Base-by-base conservation (phyloP, 2,888 invertebrate genomes). In the Caenorhabditis afra region DNA sequence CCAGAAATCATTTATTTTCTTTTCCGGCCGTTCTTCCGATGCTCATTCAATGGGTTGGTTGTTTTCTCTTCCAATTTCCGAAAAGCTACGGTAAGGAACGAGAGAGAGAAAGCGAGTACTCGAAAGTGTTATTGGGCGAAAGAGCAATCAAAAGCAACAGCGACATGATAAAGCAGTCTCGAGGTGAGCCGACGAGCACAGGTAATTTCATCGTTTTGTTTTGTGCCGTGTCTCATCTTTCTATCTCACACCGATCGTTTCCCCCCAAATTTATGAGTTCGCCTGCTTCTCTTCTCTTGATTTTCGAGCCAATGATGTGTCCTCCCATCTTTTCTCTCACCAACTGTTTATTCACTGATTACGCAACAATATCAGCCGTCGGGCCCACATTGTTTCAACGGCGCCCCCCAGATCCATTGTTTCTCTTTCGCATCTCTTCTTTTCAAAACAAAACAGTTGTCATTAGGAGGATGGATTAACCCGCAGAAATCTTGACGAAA, bases 371-470 rank as follows among this genome's bases (percentile, higher is more conserved):
- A 70, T 65, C 70, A 53, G 16, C 68, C 58, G 45, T 45, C 53
- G 37, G 16, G 22, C 53, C 66, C 41, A 76, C 41, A 76, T 53
- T 76, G 76, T 76, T 76, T 76, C 76, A 29, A 29, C 29, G 7
- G 11, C 52, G 35, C 5, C 39, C 16, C 16, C 55, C 47, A n/a
- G n/a, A 44, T 52, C 47, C 18, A 52, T 16, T 57, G 47, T 65
- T 64, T 73, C 58, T 65, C 55, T 18, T 45, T 61, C 29, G 16
- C 41, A 50, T 65, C 57, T 52, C 74, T 53, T 59, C 74, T 53
- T 76, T 53, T 77, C 59, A 71, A 77, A 77, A 77, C 59, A 71
- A 77, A 77, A 77, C 77, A 77, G 70, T 77, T 77, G 77, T 77
- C 70, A 39, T 47, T 77, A 41, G 44, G 58, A 65, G 29, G 70